Evolutionary conservation across 2,113 vertebrate genomes (phyloP).

Genomic region (Coregonus clupeaformis): DNA sequence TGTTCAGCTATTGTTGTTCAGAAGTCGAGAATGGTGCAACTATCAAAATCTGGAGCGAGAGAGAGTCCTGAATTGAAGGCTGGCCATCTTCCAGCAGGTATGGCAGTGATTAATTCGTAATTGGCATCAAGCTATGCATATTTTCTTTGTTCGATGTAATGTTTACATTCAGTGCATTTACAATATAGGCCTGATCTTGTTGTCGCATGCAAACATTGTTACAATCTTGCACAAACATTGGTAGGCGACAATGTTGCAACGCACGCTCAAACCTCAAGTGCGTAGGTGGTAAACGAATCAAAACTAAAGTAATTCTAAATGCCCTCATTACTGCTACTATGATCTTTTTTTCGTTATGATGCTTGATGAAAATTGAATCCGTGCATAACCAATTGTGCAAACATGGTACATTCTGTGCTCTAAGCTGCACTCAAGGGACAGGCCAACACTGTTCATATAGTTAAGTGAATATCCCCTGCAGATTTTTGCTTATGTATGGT

Average conservation of each 20-base stretch:
- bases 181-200: too few relatives aligned
- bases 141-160: not conserved
- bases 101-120: not conserved
- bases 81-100: slow-evolving; percentile 76
- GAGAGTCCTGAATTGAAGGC: slow-evolving; percentile 58
- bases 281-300: too few relatives aligned
- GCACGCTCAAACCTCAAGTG: too few relatives aligned
- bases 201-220: too few relatives aligned
- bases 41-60: slow-evolving; percentile 56
- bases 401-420: slow-evolving; percentile 6
- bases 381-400: not conserved
- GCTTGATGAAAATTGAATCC: too few relatives aligned
- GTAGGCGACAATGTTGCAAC: too few relatives aligned
- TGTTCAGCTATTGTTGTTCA: slow-evolving; percentile 17
- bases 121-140: too few relatives aligned
- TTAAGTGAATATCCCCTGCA: not conserved
- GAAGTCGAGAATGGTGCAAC: slow-evolving; percentile 64
- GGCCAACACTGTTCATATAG: not conserved
- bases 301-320: too few relatives aligned
- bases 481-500: not conserved
- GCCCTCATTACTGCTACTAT: too few relatives aligned
- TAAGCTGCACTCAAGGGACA: not conserved
- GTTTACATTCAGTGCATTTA: too few relatives aligned
- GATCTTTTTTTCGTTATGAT: too few relatives aligned
- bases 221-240: too few relatives aligned